Percentiles rank a stretch among this genome's conserved stretches.
These are phyloP conservation scores for Lasioglossum lativentre DNA, from an alignment of 2,888 invertebrate species.

Conservation along the genomic window DNA sequence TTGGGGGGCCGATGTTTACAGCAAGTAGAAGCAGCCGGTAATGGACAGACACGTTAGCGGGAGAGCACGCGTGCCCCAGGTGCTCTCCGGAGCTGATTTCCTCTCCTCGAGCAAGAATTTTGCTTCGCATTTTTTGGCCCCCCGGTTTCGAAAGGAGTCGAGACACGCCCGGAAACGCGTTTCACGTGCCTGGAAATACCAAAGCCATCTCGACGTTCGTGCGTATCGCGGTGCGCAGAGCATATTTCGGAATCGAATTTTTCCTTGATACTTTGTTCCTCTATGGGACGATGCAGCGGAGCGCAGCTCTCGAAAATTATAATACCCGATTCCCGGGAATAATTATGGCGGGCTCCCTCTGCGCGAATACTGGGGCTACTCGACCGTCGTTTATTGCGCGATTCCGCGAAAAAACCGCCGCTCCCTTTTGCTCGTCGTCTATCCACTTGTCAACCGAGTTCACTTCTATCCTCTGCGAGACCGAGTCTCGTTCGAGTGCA, in stretches of 20 bases:
- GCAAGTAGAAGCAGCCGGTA: background rate
- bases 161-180: background rate
- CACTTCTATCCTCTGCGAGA: background rate
- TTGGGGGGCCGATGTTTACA: background rate
- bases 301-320: background rate
- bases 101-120: background rate
- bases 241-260: background rate
- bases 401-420: background rate
- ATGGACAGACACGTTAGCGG: slow-evolving; percentile 1
- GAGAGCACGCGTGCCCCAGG: background rate
- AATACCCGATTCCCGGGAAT: background rate
- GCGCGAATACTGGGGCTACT: background rate
- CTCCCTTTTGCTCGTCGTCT: background rate
- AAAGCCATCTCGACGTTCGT: background rate
- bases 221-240: background rate
- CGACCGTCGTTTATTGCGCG: background rate
- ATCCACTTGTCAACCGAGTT: slow-evolving; percentile 6
- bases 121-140: background rate
- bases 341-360: background rate
- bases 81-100: background rate
- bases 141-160: background rate
- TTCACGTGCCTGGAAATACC: background rate
- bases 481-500: background rate
- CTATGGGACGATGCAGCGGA: background rate
- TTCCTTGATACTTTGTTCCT: background rate